These are phyloP conservation scores for Euthynnus affinis DNA, from an alignment of 2,797 vertebrate species.

Conservation along the genomic window DNA sequence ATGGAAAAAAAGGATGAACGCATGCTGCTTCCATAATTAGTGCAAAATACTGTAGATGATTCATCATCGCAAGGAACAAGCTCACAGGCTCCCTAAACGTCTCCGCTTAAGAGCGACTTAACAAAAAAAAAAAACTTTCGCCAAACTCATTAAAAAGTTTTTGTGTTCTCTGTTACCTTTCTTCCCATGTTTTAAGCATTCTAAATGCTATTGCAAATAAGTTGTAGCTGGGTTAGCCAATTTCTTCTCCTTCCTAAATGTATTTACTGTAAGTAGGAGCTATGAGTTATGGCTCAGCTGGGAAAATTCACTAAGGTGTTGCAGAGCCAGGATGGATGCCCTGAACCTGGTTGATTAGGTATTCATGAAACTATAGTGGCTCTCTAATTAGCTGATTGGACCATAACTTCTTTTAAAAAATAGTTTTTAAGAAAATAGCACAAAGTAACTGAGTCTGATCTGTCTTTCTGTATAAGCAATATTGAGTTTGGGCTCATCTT, in stretches of 20 bases:
- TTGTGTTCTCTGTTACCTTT: constrained; percentile 43
- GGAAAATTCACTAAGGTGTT: constrained; percentile 48
- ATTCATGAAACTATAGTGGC: constrained; percentile 52
- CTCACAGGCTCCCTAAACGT: constrained; percentile 40
- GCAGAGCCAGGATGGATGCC: constrained; percentile 45
- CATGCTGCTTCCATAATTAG: constrained; percentile 59
- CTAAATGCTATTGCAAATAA: constrained; percentile 24
- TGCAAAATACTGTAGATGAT: constrained; percentile 54
- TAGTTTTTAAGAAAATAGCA: constrained; percentile 16
- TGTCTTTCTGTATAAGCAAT: not conserved
- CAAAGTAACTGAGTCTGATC: not conserved
- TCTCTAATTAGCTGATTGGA: constrained; percentile 44
- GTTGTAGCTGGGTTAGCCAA: constrained; percentile 28
- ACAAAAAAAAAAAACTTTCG: constrained; percentile 42
- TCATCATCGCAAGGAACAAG: constrained; percentile 35
- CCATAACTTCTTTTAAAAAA: constrained; percentile 17
- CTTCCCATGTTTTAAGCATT: constrained; percentile 21
- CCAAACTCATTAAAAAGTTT: constrained; percentile 66
- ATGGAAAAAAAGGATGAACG: constrained; percentile 21
- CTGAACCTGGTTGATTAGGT: constrained; percentile 39
- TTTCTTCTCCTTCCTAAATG: constrained; percentile 33
- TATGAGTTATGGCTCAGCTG: constrained; percentile 46
- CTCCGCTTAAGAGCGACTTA: constrained; percentile 45
- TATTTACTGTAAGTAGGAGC: constrained; percentile 37
- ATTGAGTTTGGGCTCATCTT: not conserved